These are phyloP conservation scores for Pristionchus entomophagus DNA, from an alignment of 2,888 invertebrate species.

Conservation along the genomic window DNA sequence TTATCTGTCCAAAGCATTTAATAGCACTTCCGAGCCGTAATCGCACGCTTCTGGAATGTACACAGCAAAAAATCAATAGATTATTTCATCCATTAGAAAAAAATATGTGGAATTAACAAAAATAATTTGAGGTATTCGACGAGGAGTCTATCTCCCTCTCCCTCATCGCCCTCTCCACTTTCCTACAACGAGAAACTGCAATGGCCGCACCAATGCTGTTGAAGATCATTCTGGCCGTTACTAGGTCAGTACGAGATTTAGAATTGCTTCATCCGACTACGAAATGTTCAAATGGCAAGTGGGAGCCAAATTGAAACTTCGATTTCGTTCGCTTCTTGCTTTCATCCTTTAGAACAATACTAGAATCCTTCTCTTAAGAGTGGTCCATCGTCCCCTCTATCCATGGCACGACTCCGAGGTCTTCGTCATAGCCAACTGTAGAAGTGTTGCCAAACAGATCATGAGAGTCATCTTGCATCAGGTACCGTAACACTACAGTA, in stretches of 20 bases:
- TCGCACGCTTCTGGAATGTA: no score
- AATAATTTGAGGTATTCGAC: conserved; percentile 82
- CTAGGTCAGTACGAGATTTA: conserved; percentile 86
- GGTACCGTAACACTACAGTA: conserved; percentile 35
- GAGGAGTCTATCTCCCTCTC: conserved; percentile 90
- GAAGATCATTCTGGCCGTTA: conserved; percentile 89
- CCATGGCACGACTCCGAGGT: conserved; percentile 77
- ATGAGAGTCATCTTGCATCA: conserved; percentile 92
- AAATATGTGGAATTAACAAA: no score
- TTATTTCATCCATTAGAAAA: no score
- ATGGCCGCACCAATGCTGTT: conserved; percentile 93
- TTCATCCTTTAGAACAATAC: no score
- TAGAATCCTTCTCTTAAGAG: conserved; percentile 53
- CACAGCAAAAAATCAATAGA: no score
- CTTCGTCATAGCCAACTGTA: conserved; percentile 93
- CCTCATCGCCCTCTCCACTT: conserved; percentile 93
- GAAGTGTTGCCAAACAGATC: conserved; percentile 96
- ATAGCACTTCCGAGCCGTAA: no score
- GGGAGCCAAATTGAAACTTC: no score
- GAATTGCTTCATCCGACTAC: no score
- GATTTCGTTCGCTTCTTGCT: no score
- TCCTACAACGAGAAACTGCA: conserved; percentile 94
- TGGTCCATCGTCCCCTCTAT: conserved; percentile 72
- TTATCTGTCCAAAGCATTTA: no score
- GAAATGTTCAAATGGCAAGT: no score